Evolutionary conservation across 1,140 invertebrate genomes (phyloP).

Genomic region (Hesperophylax magnus): DNA sequence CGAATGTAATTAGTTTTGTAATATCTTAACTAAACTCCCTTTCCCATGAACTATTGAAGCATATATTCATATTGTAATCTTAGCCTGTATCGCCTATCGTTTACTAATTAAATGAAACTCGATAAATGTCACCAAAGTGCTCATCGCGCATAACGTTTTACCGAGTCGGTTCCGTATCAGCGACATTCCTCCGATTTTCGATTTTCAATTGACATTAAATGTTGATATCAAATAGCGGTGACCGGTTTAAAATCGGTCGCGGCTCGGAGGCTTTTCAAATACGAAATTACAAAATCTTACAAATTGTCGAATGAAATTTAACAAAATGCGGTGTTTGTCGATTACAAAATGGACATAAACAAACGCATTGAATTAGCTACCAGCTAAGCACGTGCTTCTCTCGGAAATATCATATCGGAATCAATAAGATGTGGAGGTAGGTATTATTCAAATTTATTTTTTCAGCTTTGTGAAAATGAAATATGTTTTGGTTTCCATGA

Average conservation of each 20-base stretch:
- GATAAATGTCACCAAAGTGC: neutral
- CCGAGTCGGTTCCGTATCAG: neutral
- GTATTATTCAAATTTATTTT: too few relatives aligned
- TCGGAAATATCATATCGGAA: too few relatives aligned
- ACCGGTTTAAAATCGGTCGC: neutral
- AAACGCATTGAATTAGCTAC: neutral
- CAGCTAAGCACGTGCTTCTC: neutral
- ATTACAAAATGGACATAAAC: slow-evolving; percentile 4
- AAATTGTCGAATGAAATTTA: slow-evolving; percentile 16
- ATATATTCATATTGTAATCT: neutral
- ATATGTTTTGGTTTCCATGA: too few relatives aligned
- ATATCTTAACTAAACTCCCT: too few relatives aligned
- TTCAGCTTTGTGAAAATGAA: too few relatives aligned
- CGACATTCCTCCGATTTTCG: slow-evolving; percentile 18
- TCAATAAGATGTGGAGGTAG: too few relatives aligned
- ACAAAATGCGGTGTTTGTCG: slow-evolving; percentile 10
- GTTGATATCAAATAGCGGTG: neutral
- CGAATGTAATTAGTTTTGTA: too few relatives aligned
- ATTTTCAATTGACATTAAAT: slow-evolving; percentile 21
- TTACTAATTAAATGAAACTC: slow-evolving; percentile 17
- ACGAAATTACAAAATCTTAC: slow-evolving; percentile 21
- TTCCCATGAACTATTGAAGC: too few relatives aligned
- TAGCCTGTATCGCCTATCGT: neutral
- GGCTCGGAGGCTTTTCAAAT: neutral
- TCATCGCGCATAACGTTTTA: neutral